Evolutionary conservation across 2,797 vertebrate genomes (phyloP).

Genomic region (Molothrus ater): DNA sequence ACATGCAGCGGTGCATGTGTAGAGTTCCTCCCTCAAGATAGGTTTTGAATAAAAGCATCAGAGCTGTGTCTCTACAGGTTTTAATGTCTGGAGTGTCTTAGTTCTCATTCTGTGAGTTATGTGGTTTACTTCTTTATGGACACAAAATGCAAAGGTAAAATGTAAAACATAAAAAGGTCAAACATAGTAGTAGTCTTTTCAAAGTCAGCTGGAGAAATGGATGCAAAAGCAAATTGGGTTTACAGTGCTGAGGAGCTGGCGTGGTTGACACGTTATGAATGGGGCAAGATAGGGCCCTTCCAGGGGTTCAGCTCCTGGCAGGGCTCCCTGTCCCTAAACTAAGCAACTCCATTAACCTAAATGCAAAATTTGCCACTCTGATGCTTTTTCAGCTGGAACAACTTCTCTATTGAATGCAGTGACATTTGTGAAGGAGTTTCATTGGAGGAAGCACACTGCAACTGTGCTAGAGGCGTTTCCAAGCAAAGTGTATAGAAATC

Average conservation of each 20-base stretch:
- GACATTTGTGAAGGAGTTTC: not conserved
- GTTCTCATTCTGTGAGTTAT: not conserved
- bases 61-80: not conserved
- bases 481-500: not conserved
- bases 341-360: not conserved
- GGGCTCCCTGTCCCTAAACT: not conserved
- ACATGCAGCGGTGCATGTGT: not conserved
- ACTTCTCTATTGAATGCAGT: not conserved
- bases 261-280: rapidly evolving
- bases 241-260: rapidly evolving
- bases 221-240: not conserved
- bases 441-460: not conserved
- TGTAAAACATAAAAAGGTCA: not conserved
- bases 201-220: not conserved
- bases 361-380: not conserved
- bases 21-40: not conserved
- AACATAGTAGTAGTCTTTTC: not conserved
- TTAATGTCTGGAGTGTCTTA: not conserved
- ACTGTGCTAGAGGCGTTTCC: not conserved
- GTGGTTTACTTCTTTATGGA: not conserved
- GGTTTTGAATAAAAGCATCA: not conserved
- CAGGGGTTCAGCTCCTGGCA: not conserved
- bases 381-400: slow-evolving; percentile 7
- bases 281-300: not conserved
- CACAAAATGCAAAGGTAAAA: not conserved